Evolutionary conservation across 2,888 invertebrate genomes (phyloP).

Genomic region (Tuberolachnus salignus): DNA sequence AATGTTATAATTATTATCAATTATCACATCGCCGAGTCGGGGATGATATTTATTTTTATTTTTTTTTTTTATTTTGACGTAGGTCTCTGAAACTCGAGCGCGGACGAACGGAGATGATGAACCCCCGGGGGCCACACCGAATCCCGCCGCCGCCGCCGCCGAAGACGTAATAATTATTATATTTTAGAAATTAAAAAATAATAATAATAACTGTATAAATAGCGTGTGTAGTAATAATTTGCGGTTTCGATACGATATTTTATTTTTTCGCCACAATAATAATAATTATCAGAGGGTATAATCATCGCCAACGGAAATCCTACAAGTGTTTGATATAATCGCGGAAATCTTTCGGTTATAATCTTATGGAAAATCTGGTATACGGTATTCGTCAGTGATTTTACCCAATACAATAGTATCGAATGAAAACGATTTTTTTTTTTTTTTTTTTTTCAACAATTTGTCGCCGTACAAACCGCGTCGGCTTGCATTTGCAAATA

Average conservation of each 20-base stretch:
- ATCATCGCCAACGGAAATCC: too few relatives aligned
- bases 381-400: too few relatives aligned
- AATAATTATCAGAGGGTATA: too few relatives aligned
- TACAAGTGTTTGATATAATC: too few relatives aligned
- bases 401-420: too few relatives aligned
- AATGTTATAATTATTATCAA: conserved; percentile 57
- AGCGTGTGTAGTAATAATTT: conserved; percentile 25
- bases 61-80: conserved; percentile 42
- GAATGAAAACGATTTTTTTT: too few relatives aligned
- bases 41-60: conserved; percentile 24
- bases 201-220: background rate
- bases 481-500: too few relatives aligned
- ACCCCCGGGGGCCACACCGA: conserved; percentile 30
- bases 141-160: conserved; percentile 39
- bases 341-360: too few relatives aligned
- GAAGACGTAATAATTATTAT: too few relatives aligned
- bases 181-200: background rate
- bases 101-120: conserved; percentile 20
- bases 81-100: conserved; percentile 42
- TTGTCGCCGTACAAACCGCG: too few relatives aligned
- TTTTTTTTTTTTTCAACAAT: too few relatives aligned
- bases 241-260: conserved; percentile 39
- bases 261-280: conserved; percentile 21
- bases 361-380: too few relatives aligned
- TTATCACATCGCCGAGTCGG: conserved; percentile 26